Percentiles rank a stretch among this genome's conserved stretches.
phyloP scores from a whole-genome alignment of 2,797 vertebrate species.

The Rhincodon typus region DNA sequence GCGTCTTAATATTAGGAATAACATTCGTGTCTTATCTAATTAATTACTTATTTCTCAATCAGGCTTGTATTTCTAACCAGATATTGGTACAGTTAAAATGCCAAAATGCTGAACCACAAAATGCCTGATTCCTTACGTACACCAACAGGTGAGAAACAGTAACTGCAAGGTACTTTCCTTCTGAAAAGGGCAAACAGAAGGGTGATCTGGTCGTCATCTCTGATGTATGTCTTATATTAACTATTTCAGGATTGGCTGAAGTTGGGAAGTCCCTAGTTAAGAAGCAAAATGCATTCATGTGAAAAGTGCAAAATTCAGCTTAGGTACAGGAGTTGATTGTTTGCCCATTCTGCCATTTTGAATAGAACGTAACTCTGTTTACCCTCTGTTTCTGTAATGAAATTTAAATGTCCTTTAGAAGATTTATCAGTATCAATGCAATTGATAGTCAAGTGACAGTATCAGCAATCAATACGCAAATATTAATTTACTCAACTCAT shows the following conservation, averaged over 20 bases:
- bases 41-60: too few species aligned
- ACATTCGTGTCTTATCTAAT: too few species aligned
- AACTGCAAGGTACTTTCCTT: background rate
- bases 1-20: too few species aligned
- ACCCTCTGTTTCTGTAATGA: background rate
- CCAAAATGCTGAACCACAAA: background rate
- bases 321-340: background rate
- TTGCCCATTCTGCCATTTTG: background rate
- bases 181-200: background rate
- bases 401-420: background rate
- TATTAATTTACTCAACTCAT: background rate
- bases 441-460: background rate
- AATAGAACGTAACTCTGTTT: background rate
- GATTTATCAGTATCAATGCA: background rate
- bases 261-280: background rate
- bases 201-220: background rate
- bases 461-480: background rate
- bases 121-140: background rate
- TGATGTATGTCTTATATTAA: background rate
- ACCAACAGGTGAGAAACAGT: too few species aligned
- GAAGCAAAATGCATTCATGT: background rate
- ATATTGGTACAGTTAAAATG: slow-evolving; percentile 38
- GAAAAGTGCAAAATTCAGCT: background rate
- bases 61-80: too few species aligned
- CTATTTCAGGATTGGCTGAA: background rate